Evolutionary conservation across 2,888 invertebrate species (phyloP), one percentile per base, ranked within the genome.

Genomic region (Atherix ibis): DNA sequence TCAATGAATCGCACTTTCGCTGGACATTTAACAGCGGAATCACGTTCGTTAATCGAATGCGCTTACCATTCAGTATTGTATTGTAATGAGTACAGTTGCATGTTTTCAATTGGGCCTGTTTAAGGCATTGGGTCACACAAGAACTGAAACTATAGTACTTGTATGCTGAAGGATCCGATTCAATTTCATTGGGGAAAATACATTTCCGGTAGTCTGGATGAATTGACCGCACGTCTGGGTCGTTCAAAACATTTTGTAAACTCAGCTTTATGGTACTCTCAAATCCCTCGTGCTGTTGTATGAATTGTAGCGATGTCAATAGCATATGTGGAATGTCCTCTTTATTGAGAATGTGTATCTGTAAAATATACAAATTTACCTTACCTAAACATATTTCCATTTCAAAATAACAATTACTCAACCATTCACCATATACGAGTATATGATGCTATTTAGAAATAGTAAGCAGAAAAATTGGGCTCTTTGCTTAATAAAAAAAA

Each of bases 91-190:
- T 68, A 49, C 80, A 80, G 28, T 69, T 67, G 49, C 80, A 81
- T 3, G 55, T 47, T 3, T 63, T 49, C 26, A 72, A 45, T 45
- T 79, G 76, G 1, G 68, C 66, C 12, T 56, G 50, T 44, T 76
- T 73, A 22, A 78, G 59, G 46, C 80, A 80, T 27, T 74, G 70
- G 1, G 75, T 69, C 3, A 71, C 68, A 51, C 82, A 83, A 2
- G 74, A 69, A 46, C 74, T 76, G 52, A 73, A 79, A 29, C 80
- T 81, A 51, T 83, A 81, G 25, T 66, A 60, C 2, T 67, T 65
- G 47, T 73, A 77, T n/a, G n/a, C n/a, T 0, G 72, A 53, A 3
- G 69, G 66, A 6, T 66, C 55, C 31, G 66, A 56, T 12, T 69
- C 67, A 1, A 48, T 36, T 53, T 83, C 83, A 29, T 73, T 58